Base-by-base conservation (phyloP, 2,888 invertebrate genomes). In the Schizotus pectinicornis region DNA sequence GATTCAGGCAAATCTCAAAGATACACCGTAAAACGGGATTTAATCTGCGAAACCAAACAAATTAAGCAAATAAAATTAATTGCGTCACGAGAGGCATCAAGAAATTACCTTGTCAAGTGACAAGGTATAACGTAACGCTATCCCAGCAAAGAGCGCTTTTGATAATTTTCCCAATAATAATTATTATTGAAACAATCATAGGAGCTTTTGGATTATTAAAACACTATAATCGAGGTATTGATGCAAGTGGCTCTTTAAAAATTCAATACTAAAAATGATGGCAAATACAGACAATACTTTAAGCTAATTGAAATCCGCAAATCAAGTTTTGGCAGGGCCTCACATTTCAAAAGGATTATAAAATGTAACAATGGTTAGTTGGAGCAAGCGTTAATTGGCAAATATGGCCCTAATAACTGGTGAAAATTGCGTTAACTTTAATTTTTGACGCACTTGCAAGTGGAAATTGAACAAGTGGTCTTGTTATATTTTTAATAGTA, bases 21-120 rank as follows among this genome's bases (percentile, higher is more conserved):
- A 60, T 62, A 61, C 54, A 54, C 59, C 42, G 54, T 50, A 62
- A 62, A 61, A 61, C 56, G 59, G 61, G 62, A 62, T 63, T 61
- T 62, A 62, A 65, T 65, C 59, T 65, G 43, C 41, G 34, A 61
- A 60, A 63, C 57, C 59, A 65, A 65, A 65, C 60, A 59, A 55
- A 61, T 61, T 59, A 50, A 59, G 55, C 46, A 65, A 65, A 65
- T 58, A 65, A 22, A 22, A 22, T 22, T 22, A 22, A 22, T 22
- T 22, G 22, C 22, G 22, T 22, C 22, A 22, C 22, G 22, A 22
- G 22, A 22, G 5, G 5, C 55, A 54, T 45, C 57, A 11, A 33
- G 37, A 48, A 58, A 51, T 39, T 35, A 49, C 37, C 37, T 14
- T 11, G 38, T 12, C 33, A 39, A 39, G 42, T 55, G 22, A 35